Evolutionary conservation across 2,113 vertebrate genomes (phyloP).

Genomic region (Lagopus muta): DNA sequence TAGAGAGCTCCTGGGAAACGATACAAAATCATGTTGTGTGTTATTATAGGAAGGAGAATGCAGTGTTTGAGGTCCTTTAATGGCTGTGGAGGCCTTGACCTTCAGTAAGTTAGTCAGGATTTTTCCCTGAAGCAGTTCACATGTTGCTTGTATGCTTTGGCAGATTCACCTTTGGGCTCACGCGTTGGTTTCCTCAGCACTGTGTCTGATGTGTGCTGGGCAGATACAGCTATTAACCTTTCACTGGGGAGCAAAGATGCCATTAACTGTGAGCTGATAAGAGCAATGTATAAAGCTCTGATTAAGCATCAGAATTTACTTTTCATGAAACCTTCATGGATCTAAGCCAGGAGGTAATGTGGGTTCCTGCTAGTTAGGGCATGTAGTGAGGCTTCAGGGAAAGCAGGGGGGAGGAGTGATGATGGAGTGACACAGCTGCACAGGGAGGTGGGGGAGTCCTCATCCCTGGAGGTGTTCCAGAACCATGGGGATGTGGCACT

Average conservation of each 20-base stretch:
- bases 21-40: not conserved
- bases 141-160: not conserved
- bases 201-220: not conserved
- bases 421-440: too few species aligned
- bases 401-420: not conserved
- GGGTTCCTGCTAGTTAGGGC: not conserved
- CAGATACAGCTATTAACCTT: constrained; percentile 44
- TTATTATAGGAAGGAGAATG: not conserved
- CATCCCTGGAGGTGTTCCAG: too few species aligned
- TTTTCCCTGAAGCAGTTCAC: constrained; percentile 21
- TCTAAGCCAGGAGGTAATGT: not conserved
- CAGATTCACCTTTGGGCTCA: constrained; percentile 60
- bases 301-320: constrained; percentile 24
- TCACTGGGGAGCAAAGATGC: constrained; percentile 29
- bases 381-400: not conserved
- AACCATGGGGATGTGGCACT: too few species aligned
- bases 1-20: not conserved
- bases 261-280: constrained; percentile 55
- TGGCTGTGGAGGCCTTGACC: not conserved
- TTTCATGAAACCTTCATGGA: not conserved
- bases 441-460: too few species aligned
- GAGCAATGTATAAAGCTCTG: constrained; percentile 25
- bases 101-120: not conserved
- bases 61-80: not conserved
- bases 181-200: not conserved